These are phyloP conservation scores for Taenioides sp. DNA, from an alignment of 2,797 vertebrate genomes.

Conservation along the genomic window DNA sequence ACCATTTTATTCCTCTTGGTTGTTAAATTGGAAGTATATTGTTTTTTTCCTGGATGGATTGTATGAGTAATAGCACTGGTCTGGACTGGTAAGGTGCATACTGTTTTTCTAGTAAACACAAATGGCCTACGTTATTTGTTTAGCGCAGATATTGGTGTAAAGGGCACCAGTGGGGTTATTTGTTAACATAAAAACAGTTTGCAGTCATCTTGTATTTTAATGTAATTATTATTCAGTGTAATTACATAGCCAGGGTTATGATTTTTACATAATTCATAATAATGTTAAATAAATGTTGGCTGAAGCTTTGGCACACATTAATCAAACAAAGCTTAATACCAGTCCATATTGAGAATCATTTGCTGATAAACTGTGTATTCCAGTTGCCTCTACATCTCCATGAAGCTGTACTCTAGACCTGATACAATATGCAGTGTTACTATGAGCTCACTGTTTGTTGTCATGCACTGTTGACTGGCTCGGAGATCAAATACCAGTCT, in stretches of 20 bases:
- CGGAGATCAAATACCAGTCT: neutral
- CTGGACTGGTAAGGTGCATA: neutral
- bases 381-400: no score
- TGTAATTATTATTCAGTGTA: no score
- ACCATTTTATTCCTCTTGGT: neutral
- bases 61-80: neutral
- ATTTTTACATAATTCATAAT: neutral
- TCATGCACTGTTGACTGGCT: slow-evolving; percentile 10
- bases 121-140: slow-evolving; percentile 23
- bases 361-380: neutral
- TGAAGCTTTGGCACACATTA: neutral
- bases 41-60: neutral
- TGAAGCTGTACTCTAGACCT: neutral
- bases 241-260: no score
- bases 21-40: neutral
- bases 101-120: slow-evolving; percentile 39
- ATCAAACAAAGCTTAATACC: neutral
- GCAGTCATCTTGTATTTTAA: no score
- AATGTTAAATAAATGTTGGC: neutral
- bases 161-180: neutral
- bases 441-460: slow-evolving; percentile 2
- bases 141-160: neutral
- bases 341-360: neutral
- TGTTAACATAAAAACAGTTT: no score
- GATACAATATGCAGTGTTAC: neutral